Base-by-base conservation (phyloP, 2,888 invertebrate genomes). In the Brenthis hecate region DNA sequence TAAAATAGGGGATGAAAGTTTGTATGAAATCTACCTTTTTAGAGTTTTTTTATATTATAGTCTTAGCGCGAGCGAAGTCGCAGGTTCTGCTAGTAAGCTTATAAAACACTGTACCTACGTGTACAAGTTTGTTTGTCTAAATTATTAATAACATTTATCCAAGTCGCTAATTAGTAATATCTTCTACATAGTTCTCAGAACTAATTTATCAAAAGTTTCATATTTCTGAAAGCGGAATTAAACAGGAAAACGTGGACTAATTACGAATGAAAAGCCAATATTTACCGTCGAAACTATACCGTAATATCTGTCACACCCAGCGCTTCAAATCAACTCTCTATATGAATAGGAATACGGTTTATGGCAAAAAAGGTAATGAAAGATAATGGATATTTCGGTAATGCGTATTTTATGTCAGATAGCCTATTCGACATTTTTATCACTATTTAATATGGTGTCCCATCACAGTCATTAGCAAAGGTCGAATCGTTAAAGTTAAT, bases 191-290 rank as follows among this genome's bases (percentile, higher is more conserved):
- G 53, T 72, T 66, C 68, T 19, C 36, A 50, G 68, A 68, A 72
- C 65, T 66, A 56, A 66, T 62, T 54, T 57, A 56, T 56, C 19
- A 53, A 69, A 32, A 53, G 62, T 56, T 58, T 48, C 55, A 66
- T 66, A 56, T 58, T 63, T 32, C 63, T 66, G 55, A 63, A 62
- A 71, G 23, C 57, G 57, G 43, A 61, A 60, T 36, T 14, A 3
- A 69, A 55, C 66, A 69, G 72, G 72, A 72, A 72, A 72, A 72
- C 53, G 56, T 63, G 36, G 19, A 16, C 16, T 69, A 66, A 69
- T 71, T 63, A 66, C 66, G 19, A 70, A 70, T 66, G 62, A 55
- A 70, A 68, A 68, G 16, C 32, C 54, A 72, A 68, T 72, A 65
- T 72, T 70, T 58, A 48, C 62, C 43, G 58, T 23, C 23, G n/a